A percentile compares a stretch with the other conserved stretches of the same genome.
phyloP scores from a whole-genome alignment of 2,797 vertebrate genomes.

The Paguma larvata region DNA sequence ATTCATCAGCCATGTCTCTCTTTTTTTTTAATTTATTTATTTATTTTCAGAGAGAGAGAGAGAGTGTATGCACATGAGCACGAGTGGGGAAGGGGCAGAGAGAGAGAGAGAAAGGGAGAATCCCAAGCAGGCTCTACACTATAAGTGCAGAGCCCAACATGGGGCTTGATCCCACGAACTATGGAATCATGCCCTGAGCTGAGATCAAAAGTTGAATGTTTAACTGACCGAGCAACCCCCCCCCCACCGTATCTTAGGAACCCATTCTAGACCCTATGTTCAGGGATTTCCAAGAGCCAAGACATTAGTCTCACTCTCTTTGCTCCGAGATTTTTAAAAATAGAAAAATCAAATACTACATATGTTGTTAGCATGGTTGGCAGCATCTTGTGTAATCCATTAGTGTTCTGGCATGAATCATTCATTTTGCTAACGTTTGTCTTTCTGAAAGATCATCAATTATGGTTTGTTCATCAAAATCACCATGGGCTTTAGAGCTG shows the following conservation, averaged over 20 bases:
- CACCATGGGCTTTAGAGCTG: not conserved
- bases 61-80: too few relatives aligned
- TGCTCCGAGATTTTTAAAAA: not conserved
- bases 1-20: not conserved
- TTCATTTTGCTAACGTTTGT: constrained; percentile 19
- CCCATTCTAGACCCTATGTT: not conserved
- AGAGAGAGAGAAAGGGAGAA: too few relatives aligned
- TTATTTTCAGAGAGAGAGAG: too few relatives aligned
- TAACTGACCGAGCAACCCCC: too few relatives aligned
- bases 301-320: not conserved
- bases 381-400: not conserved
- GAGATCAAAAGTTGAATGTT: too few relatives aligned
- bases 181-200: too few relatives aligned
- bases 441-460: constrained; percentile 20
- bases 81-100: too few relatives aligned
- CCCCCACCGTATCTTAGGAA: not conserved
- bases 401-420: not conserved
- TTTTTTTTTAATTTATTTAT: too few relatives aligned
- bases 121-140: too few relatives aligned
- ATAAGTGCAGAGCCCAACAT: too few relatives aligned
- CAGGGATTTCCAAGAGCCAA: not conserved
- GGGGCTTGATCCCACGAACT: too few relatives aligned
- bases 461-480: constrained; percentile 60
- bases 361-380: not conserved
- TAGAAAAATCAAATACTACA: not conserved